Evolutionary conservation across 1,140 invertebrate species (phyloP).

Genomic region (Leguminivora glycinivorella): DNA sequence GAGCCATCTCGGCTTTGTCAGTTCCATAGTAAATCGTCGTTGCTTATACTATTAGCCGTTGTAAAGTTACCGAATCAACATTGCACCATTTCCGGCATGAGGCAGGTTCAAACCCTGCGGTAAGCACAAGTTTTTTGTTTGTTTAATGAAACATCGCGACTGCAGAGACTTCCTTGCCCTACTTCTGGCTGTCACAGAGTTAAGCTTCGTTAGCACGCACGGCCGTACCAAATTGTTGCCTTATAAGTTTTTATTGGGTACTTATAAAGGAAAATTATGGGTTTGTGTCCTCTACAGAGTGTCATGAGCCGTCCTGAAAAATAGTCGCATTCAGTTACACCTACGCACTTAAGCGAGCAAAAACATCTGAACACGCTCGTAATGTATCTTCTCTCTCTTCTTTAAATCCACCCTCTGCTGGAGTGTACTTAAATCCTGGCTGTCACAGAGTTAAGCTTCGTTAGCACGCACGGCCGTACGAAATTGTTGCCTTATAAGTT

Average conservation of each 20-base stretch:
- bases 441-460: constrained; percentile 2
- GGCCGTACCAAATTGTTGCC: background rate
- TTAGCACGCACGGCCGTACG: background rate
- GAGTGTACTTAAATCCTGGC: too few species aligned
- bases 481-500: background rate
- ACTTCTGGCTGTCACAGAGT: constrained; percentile 2
- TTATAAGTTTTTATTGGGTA: background rate
- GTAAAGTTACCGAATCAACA: too few species aligned
- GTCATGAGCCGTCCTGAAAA: too few species aligned
- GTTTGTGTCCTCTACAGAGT: too few species aligned
- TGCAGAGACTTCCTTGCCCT: constrained; percentile 24
- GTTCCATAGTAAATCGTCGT: too few species aligned
- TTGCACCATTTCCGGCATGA: background rate
- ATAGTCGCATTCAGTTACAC: too few species aligned
- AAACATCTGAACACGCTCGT: too few species aligned
- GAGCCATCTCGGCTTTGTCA: too few species aligned
- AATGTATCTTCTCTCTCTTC: too few species aligned
- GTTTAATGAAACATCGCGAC: constrained; percentile 21
- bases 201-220: constrained; percentile 16
- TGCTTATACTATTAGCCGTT: too few species aligned
- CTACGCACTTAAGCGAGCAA: too few species aligned
- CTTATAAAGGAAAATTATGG: background rate
- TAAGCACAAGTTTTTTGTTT: constrained; percentile 26
- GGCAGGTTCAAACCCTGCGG: background rate
- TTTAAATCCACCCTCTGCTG: too few species aligned